Evolutionary conservation across 2,888 invertebrate genomes (phyloP).

Genomic region (Acanthoscelides obtectus): DNA sequence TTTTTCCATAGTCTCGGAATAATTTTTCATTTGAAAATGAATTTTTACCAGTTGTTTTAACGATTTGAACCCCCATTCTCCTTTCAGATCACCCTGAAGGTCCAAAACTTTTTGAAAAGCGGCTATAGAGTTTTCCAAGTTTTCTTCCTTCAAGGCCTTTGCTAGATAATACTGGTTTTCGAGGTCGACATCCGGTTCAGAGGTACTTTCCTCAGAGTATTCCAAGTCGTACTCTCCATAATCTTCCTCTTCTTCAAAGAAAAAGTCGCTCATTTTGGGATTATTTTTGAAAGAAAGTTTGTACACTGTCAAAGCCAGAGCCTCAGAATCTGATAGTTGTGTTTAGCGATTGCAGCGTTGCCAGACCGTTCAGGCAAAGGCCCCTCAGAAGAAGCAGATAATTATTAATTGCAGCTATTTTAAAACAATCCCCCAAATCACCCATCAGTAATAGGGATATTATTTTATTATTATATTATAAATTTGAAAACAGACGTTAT

Average conservation of each 20-base stretch:
- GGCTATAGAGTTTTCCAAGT: conserved; percentile 75
- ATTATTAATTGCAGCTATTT: too few relatives aligned
- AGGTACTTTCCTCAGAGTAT: conserved; percentile 98
- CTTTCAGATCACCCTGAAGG: conserved; percentile 94
- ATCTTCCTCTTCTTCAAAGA: conserved; percentile 83
- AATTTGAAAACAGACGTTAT: too few relatives aligned
- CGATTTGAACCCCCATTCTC: conserved; percentile 99
- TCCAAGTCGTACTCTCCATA: conserved; percentile 97
- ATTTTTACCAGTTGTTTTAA: conserved; percentile 99
- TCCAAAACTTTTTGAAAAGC: conserved; percentile 95
- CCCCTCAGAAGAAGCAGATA: too few relatives aligned
- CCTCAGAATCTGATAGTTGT: too few relatives aligned
- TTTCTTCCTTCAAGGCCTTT: conserved; percentile 91
- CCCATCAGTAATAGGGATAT: too few relatives aligned
- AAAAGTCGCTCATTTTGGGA: too few relatives aligned
- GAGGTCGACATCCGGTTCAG: conserved; percentile 97
- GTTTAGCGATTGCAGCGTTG: too few relatives aligned
- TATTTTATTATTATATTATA: too few relatives aligned
- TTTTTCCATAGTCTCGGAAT: conserved; percentile 56
- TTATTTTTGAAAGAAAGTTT: too few relatives aligned
- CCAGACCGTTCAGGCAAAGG: too few relatives aligned
- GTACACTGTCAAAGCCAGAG: too few relatives aligned
- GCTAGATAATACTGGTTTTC: conserved; percentile 99
- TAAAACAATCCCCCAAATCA: too few relatives aligned
- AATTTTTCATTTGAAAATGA: conserved; percentile 86